These are phyloP conservation scores for Aselliscus stoliczkanus DNA, from an alignment of 2,797 vertebrate genomes.

Conservation along the genomic window DNA sequence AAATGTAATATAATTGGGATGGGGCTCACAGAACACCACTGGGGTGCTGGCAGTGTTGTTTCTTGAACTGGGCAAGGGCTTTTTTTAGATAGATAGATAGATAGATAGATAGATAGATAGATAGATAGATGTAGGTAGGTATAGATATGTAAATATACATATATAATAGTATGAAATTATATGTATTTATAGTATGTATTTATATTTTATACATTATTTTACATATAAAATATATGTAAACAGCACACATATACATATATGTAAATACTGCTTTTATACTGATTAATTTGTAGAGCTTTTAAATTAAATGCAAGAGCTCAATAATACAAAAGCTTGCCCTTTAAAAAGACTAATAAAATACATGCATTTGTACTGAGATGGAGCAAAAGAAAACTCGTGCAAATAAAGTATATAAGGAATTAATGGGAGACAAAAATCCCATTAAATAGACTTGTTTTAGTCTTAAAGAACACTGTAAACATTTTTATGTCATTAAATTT, in stretches of 20 bases:
- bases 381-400: not conserved
- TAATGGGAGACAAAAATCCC: not conserved
- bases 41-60: not conserved
- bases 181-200: not conserved
- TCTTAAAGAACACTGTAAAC: not conserved
- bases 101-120: too few species aligned
- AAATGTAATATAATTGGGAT: too few species aligned
- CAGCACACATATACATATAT: not conserved
- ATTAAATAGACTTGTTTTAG: not conserved
- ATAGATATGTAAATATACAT: too few species aligned
- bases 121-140: too few species aligned
- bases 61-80: too few species aligned
- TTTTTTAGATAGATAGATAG: too few species aligned
- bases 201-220: not conserved
- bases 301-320: not conserved
- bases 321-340: not conserved
- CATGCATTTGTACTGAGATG: not conserved
- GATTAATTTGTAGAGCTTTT: not conserved
- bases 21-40: not conserved
- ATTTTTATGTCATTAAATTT: not conserved
- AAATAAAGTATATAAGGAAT: not conserved
- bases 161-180: not conserved
- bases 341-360: not conserved
- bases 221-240: not conserved
- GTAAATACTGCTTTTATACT: not conserved